These are phyloP conservation scores for Papilio demoleus DNA, from an alignment of 2,888 invertebrate genomes.

Conservation along the genomic window DNA sequence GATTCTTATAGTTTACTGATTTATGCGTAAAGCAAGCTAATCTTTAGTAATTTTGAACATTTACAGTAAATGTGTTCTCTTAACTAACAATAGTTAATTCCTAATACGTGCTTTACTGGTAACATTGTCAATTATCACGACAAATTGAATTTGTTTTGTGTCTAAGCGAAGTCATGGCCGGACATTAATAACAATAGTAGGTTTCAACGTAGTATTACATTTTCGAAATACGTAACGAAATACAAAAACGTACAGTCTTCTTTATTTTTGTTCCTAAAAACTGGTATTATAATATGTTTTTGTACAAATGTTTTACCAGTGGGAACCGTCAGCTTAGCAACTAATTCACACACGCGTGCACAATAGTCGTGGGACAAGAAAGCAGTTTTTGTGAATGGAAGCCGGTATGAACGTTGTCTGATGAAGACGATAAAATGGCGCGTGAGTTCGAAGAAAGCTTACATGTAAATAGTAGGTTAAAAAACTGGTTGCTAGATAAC, in stretches of 20 bases:
- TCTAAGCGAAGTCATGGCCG: constrained; percentile 3
- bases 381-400: constrained; percentile 23
- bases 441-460: constrained; percentile 22
- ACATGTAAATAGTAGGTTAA: constrained; percentile 21
- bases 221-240: not conserved
- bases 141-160: constrained; percentile 6
- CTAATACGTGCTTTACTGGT: not conserved
- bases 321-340: constrained; percentile 20
- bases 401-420: constrained; percentile 3
- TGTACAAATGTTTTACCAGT: not conserved
- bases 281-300: not conserved
- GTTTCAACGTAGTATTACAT: not conserved
- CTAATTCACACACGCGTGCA: constrained; percentile 8
- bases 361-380: constrained; percentile 29
- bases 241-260: not conserved
- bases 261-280: not conserved
- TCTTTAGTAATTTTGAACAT: not conserved
- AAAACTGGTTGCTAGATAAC: constrained; percentile 21
- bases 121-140: not conserved
- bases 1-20: not conserved
- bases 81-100: not conserved
- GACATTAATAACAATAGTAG: not conserved
- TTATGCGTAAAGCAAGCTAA: not conserved
- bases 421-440: constrained; percentile 21
- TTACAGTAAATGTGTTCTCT: not conserved